Conservation (phyloP, 1,140 invertebrate species). For the Agrilus planipennis region DNA sequence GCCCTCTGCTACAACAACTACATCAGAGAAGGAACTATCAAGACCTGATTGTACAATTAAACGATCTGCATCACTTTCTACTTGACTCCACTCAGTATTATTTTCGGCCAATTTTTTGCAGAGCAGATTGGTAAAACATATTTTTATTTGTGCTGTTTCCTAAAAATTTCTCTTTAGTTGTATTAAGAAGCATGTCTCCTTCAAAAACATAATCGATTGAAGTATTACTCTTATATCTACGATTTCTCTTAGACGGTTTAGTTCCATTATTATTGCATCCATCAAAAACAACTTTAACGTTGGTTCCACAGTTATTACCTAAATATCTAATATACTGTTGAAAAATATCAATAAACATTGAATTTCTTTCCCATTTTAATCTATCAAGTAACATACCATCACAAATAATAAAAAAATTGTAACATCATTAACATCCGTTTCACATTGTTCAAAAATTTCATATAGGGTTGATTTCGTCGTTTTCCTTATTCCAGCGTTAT, state of each 20-base stretch:
- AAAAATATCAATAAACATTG: constrained; percentile 1
- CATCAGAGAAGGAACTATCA: constrained; percentile 7
- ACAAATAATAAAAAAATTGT: not conserved
- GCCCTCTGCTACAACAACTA: constrained; percentile 9
- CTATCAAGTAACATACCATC: not conserved
- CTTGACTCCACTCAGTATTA: constrained; percentile 8
- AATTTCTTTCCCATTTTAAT: not conserved
- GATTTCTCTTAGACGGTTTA: too few relatives aligned
- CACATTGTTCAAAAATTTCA: not conserved
- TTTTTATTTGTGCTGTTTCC: constrained; percentile 11
- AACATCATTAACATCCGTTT: not conserved
- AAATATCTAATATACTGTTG: too few relatives aligned
- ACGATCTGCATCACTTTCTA: constrained; percentile 10
- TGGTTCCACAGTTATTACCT: too few relatives aligned
- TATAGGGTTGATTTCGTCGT: not conserved
- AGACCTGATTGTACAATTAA: constrained; percentile 10
- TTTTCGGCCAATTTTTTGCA: constrained; percentile 8
- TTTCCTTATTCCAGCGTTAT: not conserved
- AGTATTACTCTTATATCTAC: too few relatives aligned
- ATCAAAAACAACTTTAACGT: too few relatives aligned
- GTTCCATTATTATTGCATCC: too few relatives aligned
- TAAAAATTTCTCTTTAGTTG: constrained; percentile 8
- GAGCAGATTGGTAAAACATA: constrained; percentile 10
- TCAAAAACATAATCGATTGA: too few relatives aligned
- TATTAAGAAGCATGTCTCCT: constrained; percentile 7